phyloP scores from a whole-genome alignment of 2,888 invertebrate genomes.

The Microctonus hyperodae region DNA sequence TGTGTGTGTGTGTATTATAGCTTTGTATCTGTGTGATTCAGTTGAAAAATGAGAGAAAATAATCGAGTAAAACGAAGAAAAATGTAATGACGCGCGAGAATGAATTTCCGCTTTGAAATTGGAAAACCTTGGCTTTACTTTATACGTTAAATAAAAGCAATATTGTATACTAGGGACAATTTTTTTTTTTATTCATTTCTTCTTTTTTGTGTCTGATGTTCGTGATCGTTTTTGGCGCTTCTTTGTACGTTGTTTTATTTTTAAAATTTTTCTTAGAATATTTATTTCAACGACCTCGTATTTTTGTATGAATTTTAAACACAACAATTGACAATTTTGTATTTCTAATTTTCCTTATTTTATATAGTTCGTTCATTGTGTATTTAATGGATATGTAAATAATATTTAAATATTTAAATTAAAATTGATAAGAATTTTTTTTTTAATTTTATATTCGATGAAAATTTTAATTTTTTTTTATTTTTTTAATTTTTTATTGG shows the following conservation, averaged over 20 bases:
- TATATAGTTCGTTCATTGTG: neutral
- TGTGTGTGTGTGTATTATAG: neutral
- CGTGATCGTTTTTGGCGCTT: conserved; percentile 26
- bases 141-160: conserved; percentile 11
- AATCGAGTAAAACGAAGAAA: neutral
- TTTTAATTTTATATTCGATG: too few relatives aligned
- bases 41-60: neutral
- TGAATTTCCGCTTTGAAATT: conserved; percentile 40
- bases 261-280: conserved; percentile 1
- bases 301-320: neutral
- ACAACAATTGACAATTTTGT: neutral
- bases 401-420: too few relatives aligned
- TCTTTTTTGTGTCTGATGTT: neutral
- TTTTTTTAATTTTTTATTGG: too few relatives aligned
- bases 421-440: too few relatives aligned
- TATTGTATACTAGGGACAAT: neutral
- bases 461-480: too few relatives aligned
- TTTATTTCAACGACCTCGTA: neutral
- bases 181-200: conserved; percentile 14
- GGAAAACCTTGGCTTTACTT: conserved; percentile 38
- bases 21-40: neutral
- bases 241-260: conserved; percentile 9
- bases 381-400: too few relatives aligned
- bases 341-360: neutral
- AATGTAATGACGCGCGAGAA: conserved; percentile 27